Conservation (phyloP, 2,888 invertebrate genomes). For the Lomographa bimaculata region DNA sequence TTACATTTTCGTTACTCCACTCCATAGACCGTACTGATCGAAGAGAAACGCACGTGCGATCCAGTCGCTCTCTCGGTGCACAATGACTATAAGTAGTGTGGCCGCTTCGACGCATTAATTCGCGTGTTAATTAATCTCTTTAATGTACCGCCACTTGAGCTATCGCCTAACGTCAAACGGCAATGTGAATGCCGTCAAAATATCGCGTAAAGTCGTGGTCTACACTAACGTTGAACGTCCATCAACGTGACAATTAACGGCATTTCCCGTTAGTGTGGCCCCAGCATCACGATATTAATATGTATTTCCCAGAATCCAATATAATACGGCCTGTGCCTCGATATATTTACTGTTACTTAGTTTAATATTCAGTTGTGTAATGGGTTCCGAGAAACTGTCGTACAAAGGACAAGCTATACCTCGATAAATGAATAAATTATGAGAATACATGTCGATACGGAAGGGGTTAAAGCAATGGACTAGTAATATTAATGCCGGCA, state of each 20-base stretch:
- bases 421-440: no score
- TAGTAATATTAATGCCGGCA: no score
- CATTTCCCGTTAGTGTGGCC: no score
- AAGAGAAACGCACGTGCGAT: slow-evolving; percentile 8
- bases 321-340: no score
- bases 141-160: slow-evolving; percentile 9
- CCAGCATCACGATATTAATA: no score
- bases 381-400: slow-evolving; percentile 7
- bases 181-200: slow-evolving; percentile 22
- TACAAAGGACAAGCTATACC: no score
- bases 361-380: background rate
- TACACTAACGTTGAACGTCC: background rate
- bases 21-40: slow-evolving; percentile 5
- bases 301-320: no score
- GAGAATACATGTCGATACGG: no score
- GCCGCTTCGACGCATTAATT: slow-evolving; percentile 2
- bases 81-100: slow-evolving; percentile 1
- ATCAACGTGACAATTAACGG: no score
- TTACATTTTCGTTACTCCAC: slow-evolving; percentile 21
- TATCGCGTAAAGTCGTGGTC: slow-evolving; percentile 7
- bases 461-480: no score
- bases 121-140: no score
- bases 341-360: background rate
- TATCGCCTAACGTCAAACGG: slow-evolving; percentile 16
- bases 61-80: slow-evolving; percentile 8